A percentile compares a stretch with the other conserved stretches of the same genome.
Evolutionary conservation across 2,797 vertebrate genomes (phyloP).

Genomic region (Thamnophis elegans): DNA sequence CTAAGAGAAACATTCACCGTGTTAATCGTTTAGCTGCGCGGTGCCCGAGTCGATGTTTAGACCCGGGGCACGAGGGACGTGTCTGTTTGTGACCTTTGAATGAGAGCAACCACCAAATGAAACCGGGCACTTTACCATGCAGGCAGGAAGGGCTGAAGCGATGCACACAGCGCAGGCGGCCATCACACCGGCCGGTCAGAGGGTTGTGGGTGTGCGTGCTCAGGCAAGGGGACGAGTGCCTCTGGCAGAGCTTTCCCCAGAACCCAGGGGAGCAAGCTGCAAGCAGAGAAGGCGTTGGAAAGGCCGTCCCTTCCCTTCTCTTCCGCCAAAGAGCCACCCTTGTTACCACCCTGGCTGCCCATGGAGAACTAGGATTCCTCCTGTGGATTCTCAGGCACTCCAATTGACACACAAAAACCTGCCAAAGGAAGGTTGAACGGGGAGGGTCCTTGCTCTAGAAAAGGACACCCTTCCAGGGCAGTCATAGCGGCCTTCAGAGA

Average conservation of each 20-base stretch:
- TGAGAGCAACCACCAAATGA: not conserved
- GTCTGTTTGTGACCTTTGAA: not conserved
- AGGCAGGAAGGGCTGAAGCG: conserved; percentile 12
- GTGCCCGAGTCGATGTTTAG: not conserved
- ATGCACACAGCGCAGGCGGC: conserved; percentile 8
- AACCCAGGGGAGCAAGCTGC: conserved; percentile 33
- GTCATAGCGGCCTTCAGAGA: not conserved
- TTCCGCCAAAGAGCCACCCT: not conserved
- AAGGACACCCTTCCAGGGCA: not conserved
- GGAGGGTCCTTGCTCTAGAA: rapidly evolving
- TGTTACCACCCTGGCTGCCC: no score
- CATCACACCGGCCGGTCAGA: conserved; percentile 8
- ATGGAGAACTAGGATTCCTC: no score
- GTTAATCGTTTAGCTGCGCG: not conserved
- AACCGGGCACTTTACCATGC: not conserved
- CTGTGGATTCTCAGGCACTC: not conserved
- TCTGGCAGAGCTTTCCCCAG: conserved; percentile 4
- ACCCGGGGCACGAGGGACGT: no score
- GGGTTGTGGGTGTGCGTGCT: conserved; percentile 8
- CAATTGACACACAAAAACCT: not conserved
- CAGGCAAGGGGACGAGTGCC: conserved; percentile 7
- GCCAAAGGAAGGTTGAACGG: not conserved
- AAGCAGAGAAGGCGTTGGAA: not conserved
- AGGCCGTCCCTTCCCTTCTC: not conserved
- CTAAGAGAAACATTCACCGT: not conserved